phyloP scores from a whole-genome alignment of 2,888 invertebrate species.

The Scelioninae gen. 1 region DNA sequence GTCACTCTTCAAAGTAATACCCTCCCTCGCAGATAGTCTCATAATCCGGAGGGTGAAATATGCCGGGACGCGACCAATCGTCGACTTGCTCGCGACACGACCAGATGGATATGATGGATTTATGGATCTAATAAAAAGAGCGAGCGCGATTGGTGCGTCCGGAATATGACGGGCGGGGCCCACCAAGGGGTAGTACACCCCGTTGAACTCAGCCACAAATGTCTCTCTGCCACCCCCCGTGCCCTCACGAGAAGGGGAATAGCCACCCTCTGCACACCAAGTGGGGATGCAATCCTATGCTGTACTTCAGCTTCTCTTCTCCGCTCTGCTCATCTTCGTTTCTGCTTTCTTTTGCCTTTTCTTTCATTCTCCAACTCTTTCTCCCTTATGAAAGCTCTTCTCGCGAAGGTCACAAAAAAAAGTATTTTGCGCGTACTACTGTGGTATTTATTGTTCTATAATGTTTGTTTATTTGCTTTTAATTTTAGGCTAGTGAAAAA shows the following conservation, averaged over 20 bases:
- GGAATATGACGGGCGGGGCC: constrained; percentile 84
- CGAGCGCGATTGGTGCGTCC: constrained; percentile 83
- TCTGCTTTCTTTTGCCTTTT: constrained; percentile 62
- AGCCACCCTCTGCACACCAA: constrained; percentile 68
- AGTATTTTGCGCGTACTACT: too few species aligned
- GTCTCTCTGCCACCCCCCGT: constrained; percentile 72
- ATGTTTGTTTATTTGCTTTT: too few species aligned
- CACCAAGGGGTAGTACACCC: constrained; percentile 78
- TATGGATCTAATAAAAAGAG: constrained; percentile 90
- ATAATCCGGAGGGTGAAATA: constrained; percentile 67
- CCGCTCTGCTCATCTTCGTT: constrained; percentile 70
- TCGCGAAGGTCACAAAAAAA: constrained; percentile 48
- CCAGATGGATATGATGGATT: constrained; percentile 89
- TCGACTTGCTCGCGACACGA: constrained; percentile 70
- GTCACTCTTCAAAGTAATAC: constrained; percentile 46
- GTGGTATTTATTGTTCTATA: too few species aligned
- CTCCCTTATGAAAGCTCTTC: constrained; percentile 41
- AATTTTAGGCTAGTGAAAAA: too few species aligned
- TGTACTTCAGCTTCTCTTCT: constrained; percentile 81
- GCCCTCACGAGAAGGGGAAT: constrained; percentile 76
- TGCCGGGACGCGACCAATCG: constrained; percentile 75
- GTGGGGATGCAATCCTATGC: constrained; percentile 80
- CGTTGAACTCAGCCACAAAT: constrained; percentile 81
- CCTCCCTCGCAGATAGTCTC: constrained; percentile 54
- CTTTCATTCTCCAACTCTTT: constrained; percentile 53